A percentile compares a stretch with the other conserved stretches of the same genome.
Evolutionary conservation across 2,888 invertebrate species (phyloP).

Genomic region (Diplolepis rosae): DNA sequence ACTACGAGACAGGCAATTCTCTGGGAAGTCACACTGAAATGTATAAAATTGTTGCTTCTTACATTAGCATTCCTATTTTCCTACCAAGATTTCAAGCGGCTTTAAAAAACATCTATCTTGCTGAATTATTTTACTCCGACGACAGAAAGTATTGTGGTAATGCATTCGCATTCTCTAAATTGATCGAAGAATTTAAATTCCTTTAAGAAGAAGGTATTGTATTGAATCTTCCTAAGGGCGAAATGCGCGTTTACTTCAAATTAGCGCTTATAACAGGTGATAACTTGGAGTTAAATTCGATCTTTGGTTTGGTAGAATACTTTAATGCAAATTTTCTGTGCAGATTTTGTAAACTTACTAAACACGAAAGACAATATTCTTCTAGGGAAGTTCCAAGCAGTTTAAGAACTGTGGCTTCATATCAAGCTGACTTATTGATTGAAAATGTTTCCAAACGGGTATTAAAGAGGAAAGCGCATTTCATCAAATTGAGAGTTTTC

Average conservation of each 20-base stretch:
- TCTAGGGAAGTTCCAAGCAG: too few relatives aligned
- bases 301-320: conserved; percentile 37
- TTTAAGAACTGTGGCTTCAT: too few relatives aligned
- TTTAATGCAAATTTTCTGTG: conserved; percentile 44
- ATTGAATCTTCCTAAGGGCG: background rate
- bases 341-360: conserved; percentile 40
- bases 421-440: too few relatives aligned
- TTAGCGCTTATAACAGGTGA: background rate
- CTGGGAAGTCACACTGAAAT: conserved; percentile 41
- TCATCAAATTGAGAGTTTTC: conserved; percentile 30
- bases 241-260: background rate
- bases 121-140: conserved; percentile 35
- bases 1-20: conserved; percentile 37
- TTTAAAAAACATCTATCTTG: conserved; percentile 33
- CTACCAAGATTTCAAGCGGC: conserved; percentile 35
- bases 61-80: conserved; percentile 36
- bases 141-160: conserved; percentile 26
- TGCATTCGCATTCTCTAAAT: background rate
- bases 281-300: conserved; percentile 3
- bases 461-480: conserved; percentile 25
- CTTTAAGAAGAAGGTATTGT: background rate
- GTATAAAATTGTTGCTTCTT: conserved; percentile 40
- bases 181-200: background rate
- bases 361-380: conserved; percentile 1
- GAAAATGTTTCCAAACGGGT: too few relatives aligned